Evolutionary conservation across 2,888 invertebrate species (phyloP).

Genomic region (Artemia sinica): DNA sequence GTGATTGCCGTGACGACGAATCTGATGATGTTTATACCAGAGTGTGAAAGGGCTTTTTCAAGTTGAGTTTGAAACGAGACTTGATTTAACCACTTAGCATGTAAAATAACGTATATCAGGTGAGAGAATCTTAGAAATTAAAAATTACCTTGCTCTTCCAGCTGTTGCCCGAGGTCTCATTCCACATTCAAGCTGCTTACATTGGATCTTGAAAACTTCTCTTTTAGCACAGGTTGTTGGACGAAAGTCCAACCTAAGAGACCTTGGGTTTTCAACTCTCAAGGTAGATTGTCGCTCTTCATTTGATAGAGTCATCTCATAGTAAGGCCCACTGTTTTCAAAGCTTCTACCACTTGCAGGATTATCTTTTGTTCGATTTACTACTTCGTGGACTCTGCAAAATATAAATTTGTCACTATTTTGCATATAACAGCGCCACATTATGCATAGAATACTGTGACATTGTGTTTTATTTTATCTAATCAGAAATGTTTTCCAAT

Average conservation of each 20-base stretch:
- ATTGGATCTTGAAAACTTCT: conserved; percentile 48
- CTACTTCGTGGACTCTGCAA: conserved; percentile 2
- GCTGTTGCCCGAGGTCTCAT: conserved; percentile 46
- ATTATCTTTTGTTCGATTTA: conserved; percentile 7
- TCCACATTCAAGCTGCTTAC: conserved; percentile 50
- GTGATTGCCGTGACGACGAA: too few species aligned
- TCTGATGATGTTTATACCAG: too few species aligned
- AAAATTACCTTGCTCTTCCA: conserved; percentile 47
- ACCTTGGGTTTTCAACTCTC: conserved; percentile 34
- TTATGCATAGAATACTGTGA: too few species aligned
- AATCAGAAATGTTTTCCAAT: too few species aligned
- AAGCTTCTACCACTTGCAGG: neutral
- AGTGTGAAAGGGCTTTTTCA: too few species aligned
- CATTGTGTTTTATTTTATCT: too few species aligned
- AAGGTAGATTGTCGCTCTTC: neutral
- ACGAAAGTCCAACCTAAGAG: conserved; percentile 40
- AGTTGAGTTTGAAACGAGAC: too few species aligned
- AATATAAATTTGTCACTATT: too few species aligned
- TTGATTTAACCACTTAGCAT: neutral
- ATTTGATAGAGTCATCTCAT: conserved; percentile 1
- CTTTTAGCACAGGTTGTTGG: conserved; percentile 43
- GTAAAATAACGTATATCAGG: conserved; percentile 11
- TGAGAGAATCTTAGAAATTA: neutral
- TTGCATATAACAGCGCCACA: too few species aligned
- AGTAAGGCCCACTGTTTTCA: neutral